Evolutionary conservation across 2,113 vertebrate genomes (phyloP), one percentile per base, ranked within the genome.

Genomic region (Austrofundulus limnaeus): DNA sequence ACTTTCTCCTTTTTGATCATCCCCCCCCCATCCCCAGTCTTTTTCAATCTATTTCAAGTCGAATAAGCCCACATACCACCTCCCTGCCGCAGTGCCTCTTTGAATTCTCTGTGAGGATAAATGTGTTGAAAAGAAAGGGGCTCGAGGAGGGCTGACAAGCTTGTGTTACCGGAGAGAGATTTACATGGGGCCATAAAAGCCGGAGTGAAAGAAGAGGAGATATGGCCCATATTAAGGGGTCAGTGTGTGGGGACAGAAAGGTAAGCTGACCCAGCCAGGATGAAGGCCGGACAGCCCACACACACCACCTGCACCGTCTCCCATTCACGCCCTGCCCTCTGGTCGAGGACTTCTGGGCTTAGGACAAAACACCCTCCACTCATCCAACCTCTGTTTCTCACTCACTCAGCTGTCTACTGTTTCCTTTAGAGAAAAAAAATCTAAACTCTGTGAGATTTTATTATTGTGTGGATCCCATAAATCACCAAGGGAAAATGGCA

Each of bases 151-250:
- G 60, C 66, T 82, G 80, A 85, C 83, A 80, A 67, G 87, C 75
- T 88, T 84, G 84, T 87, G 85, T 90, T 85, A 89, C 85, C 55
- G 4, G 57, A 85, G 81, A 89, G 78, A 88, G 84, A 88, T 88
- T 89, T 88, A 90, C 83, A 89, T 73, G 70, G 74, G 70, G 81
- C 66, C 80, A 83, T 89, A 86, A 85, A 88, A 88, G 77, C 73
- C 24, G 5, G 62, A 60, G 79, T 89, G 84, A 86, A 89, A 87
- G 81, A 79, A 83, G 81, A 88, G 83, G 79, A 82, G 75, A 71
- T 77, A 46, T 56, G 72, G 74, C 66, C 49, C 72, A 69, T 61
- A 67, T 64, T 77, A 69, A 80, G 77, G 69, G 83, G 75, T 83
- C 78, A 84, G 69, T 20, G 65, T 57, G 76, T 63, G 25, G 51